phyloP scores from a whole-genome alignment of 2,888 invertebrate species.

The Acrocera orbiculus region DNA sequence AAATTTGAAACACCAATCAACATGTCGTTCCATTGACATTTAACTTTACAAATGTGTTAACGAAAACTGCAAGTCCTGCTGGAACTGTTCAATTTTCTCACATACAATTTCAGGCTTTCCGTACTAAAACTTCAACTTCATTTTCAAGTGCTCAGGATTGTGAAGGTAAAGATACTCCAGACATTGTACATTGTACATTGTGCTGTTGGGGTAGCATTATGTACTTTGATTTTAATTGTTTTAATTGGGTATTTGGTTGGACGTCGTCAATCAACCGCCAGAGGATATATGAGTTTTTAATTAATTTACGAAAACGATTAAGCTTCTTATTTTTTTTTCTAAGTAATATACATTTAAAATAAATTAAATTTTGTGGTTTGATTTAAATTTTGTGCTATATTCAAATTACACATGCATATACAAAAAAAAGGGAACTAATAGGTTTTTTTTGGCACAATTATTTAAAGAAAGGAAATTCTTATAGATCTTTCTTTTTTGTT shows the following conservation, averaged over 20 bases:
- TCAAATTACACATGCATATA: too few species aligned
- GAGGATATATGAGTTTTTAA: constrained; percentile 80
- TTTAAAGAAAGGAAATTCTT: too few species aligned
- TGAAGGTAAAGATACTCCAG: constrained; percentile 52
- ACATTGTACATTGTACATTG: constrained; percentile 95
- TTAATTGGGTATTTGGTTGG: constrained; percentile 85
- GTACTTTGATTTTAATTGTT: constrained; percentile 76
- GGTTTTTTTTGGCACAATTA: too few species aligned
- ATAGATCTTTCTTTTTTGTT: too few species aligned
- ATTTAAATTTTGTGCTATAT: too few species aligned
- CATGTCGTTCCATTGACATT: constrained; percentile 54
- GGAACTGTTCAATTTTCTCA: constrained; percentile 40
- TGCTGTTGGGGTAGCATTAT: constrained; percentile 86
- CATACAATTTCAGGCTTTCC: constrained; percentile 61
- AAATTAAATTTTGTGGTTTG: too few species aligned
- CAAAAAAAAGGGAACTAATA: too few species aligned
- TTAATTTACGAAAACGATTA: too few species aligned
- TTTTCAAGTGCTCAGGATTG: constrained; percentile 61
- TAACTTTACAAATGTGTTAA: constrained; percentile 32
- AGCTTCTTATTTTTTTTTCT: too few species aligned
- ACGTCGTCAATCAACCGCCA: constrained; percentile 62
- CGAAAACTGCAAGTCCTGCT: constrained; percentile 15
- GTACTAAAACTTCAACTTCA: constrained; percentile 28
- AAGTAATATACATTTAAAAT: too few species aligned
- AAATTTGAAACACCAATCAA: constrained; percentile 42